Conservation (phyloP, 1,140 invertebrate genomes). For the Cydia splendana region DNA sequence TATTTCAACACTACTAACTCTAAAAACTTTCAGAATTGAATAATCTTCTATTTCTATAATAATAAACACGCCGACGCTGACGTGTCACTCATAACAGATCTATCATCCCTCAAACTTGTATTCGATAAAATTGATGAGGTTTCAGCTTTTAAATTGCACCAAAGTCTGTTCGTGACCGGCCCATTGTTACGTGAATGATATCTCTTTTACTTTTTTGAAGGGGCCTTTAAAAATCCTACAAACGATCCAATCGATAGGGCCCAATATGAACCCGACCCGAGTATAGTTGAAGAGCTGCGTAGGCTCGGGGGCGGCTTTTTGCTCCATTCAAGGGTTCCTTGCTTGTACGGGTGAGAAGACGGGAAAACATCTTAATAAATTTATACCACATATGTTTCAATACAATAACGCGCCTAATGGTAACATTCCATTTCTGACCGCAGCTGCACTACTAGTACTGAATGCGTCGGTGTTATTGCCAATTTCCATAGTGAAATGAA, state of each 20-base stretch:
- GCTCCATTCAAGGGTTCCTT: constrained; percentile 10
- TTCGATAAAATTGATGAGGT: constrained; percentile 2
- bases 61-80: not conserved
- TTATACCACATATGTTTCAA: not conserved
- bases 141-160: constrained; percentile 29
- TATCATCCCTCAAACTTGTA: not conserved
- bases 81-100: not conserved
- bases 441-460: no score
- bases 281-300: constrained; percentile 21
- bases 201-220: constrained; percentile 32
- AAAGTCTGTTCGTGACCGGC: constrained; percentile 25
- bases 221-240: constrained; percentile 25
- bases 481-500: no score
- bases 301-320: not conserved
- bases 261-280: constrained; percentile 24
- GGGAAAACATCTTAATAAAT: constrained; percentile 8
- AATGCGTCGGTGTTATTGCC: no score
- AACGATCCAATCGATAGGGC: constrained; percentile 25
- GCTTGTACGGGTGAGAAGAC: not conserved
- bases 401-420: no score
- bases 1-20: not conserved
- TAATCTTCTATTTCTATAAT: not conserved
- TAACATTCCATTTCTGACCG: no score
- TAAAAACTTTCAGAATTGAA: not conserved
- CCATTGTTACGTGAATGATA: constrained; percentile 31